Evolutionary conservation across 2,797 vertebrate genomes (phyloP).

Genomic region (Argya squamiceps): DNA sequence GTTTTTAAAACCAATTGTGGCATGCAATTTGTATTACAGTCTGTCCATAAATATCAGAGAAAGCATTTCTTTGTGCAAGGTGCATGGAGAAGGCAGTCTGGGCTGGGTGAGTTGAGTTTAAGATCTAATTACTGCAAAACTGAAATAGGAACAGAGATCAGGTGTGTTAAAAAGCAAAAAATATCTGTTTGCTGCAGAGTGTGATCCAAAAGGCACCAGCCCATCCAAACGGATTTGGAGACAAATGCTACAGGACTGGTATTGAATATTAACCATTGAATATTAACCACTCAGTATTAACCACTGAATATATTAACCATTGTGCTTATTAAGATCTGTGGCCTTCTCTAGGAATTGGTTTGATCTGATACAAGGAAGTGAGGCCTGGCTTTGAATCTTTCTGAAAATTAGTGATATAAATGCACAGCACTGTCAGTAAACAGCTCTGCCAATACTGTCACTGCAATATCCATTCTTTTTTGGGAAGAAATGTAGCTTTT

Average conservation of each 20-base stretch:
- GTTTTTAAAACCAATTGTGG: not conserved
- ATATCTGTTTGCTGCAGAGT: not conserved
- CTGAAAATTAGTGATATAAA: conserved; percentile 60
- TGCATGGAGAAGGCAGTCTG: not conserved
- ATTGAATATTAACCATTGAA: conserved; percentile 67
- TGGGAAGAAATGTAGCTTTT: not conserved
- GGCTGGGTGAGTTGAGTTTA: not conserved
- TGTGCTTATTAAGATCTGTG: not conserved
- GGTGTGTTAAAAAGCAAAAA: not conserved
- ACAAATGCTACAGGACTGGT: not conserved
- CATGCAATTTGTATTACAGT: not conserved
- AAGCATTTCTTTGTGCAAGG: not conserved
- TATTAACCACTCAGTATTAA: not conserved
- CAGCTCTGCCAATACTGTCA: not conserved
- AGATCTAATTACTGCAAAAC: not conserved
- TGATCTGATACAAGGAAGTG: conserved; percentile 70
- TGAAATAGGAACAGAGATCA: not conserved
- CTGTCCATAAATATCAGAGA: not conserved
- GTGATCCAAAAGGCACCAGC: not conserved
- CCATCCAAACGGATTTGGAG: not conserved
- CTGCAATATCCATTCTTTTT: not conserved
- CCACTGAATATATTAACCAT: too few species aligned
- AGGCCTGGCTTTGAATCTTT: not conserved
- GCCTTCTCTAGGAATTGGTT: conserved; percentile 68
- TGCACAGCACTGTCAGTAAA: conserved; percentile 42